These are phyloP conservation scores for Melanotaenia nigrans DNA, from an alignment of 2,797 vertebrate genomes.

Conservation along the genomic window DNA sequence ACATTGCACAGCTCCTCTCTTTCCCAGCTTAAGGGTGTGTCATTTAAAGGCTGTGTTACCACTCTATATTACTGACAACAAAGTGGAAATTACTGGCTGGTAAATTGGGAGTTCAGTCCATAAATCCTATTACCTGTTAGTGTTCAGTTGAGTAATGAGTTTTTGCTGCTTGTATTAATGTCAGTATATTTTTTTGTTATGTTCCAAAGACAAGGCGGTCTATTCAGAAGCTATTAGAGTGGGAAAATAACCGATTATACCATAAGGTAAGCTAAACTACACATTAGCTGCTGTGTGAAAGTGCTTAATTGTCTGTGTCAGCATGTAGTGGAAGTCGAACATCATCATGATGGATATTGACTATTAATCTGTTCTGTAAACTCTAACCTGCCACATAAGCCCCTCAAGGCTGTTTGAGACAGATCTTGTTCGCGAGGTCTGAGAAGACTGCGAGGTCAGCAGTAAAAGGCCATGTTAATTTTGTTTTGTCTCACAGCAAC, in stretches of 20 bases:
- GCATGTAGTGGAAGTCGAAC: constrained; percentile 32
- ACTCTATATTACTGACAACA: constrained; percentile 72
- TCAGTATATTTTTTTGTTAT: constrained; percentile 26
- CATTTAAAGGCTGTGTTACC: constrained; percentile 70
- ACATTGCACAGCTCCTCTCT: constrained; percentile 40
- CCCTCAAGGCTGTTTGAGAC: constrained; percentile 61
- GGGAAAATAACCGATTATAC: constrained; percentile 99
- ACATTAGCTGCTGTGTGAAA: constrained; percentile 48
- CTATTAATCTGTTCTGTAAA: constrained; percentile 66
- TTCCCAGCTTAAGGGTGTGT: constrained; percentile 56
- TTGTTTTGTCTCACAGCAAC: constrained; percentile 83
- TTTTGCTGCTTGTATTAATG: constrained; percentile 30
- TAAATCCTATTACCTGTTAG: constrained; percentile 80
- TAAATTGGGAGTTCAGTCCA: constrained; percentile 78
- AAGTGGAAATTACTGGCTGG: constrained; percentile 80
- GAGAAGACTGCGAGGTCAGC: constrained; percentile 73
- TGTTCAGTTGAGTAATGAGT: constrained; percentile 46
- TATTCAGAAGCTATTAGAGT: constrained; percentile 98
- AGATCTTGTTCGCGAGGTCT: constrained; percentile 58
- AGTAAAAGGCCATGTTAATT: constrained; percentile 77
- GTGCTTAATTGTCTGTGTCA: constrained; percentile 52
- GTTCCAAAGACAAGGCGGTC: constrained; percentile 92
- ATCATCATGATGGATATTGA: constrained; percentile 57
- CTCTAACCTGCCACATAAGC: constrained; percentile 49
- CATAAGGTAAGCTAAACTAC: constrained; percentile 90